Evolutionary conservation across 2,113 vertebrate genomes (phyloP), one percentile per base, ranked within the genome.

Genomic region (Ursus arctos): DNA sequence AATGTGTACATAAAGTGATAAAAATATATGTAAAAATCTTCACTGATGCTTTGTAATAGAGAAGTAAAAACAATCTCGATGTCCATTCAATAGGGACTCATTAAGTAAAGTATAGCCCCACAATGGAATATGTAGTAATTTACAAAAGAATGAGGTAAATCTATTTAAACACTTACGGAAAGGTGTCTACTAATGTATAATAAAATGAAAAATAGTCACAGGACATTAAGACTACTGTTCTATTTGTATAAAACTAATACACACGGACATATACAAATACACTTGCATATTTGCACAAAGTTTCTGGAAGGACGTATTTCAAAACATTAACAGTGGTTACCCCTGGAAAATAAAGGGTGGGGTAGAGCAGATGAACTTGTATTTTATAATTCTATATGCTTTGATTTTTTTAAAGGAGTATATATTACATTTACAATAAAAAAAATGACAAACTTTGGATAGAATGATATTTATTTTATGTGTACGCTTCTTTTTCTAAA

Each of bases 401-500:
- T 86, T 83, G 33, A 92, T 61, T 93, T 91, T 95, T 86, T 76
- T 49, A 59, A 81, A 84, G 90, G 69, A 72, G 26, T 43, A 95
- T 94, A 94, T 97, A 98, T 96, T 95, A 97, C 74, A 94, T 96
- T 97, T 97, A 94, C 18, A 95, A 83, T 90, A 76, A 94, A 97
- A 96, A 91, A 91, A 98, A 77, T 93, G 84, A 82, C 76, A 82
- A 90, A 74, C 8, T 33, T 87, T 71, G 26, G 76, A 84, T 86
- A 97, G 57, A 98, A 95, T 95, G 87, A 65, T 82, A 88, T 12
- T 63, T n/a, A 79, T 95, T 12, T 63, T n/a, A 79, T 95, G 47
- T 71, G 65, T 83, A 96, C 0, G 28, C 26, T 92, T 97, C 88
- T 93, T 97, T 95, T 92, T 82, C 91, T 95, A 93, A 96, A 93